phyloP scores from a whole-genome alignment of 2,888 invertebrate genomes.

The Tanypteryx hageni region DNA sequence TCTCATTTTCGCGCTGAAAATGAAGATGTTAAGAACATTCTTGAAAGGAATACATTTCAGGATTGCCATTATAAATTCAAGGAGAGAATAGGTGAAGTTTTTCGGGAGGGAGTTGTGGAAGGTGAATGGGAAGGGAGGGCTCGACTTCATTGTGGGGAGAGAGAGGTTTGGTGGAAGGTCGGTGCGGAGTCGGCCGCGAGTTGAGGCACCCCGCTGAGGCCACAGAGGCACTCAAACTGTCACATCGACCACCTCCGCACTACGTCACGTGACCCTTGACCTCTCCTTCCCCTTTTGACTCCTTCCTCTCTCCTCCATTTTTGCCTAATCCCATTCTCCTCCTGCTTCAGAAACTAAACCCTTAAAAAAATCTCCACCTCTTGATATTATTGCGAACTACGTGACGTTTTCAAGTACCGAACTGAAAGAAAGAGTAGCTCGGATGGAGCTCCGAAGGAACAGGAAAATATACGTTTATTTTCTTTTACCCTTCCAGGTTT shows the following conservation, averaged over 20 bases:
- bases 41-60: not conserved
- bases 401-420: too few relatives aligned
- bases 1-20: not conserved
- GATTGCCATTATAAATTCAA: not conserved
- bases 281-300: not conserved
- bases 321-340: not conserved
- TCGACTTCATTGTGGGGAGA: not conserved
- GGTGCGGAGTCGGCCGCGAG: constrained; percentile 8
- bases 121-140: not conserved
- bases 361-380: not conserved
- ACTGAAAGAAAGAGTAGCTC: too few relatives aligned
- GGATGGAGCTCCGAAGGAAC: too few relatives aligned
- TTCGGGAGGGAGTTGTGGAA: not conserved
- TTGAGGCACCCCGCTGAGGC: constrained; percentile 1
- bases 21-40: not conserved
- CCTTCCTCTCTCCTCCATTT: not conserved
- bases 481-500: not conserved
- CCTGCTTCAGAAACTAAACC: not conserved
- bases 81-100: not conserved
- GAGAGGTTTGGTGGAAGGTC: not conserved
- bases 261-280: constrained; percentile 39
- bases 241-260: constrained; percentile 49
- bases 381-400: not conserved
- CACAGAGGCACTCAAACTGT: constrained; percentile 37
- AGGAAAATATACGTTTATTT: too few relatives aligned